phyloP scores from a whole-genome alignment of 2,797 vertebrate species.

The Pantherophis alleghaniensis region DNA sequence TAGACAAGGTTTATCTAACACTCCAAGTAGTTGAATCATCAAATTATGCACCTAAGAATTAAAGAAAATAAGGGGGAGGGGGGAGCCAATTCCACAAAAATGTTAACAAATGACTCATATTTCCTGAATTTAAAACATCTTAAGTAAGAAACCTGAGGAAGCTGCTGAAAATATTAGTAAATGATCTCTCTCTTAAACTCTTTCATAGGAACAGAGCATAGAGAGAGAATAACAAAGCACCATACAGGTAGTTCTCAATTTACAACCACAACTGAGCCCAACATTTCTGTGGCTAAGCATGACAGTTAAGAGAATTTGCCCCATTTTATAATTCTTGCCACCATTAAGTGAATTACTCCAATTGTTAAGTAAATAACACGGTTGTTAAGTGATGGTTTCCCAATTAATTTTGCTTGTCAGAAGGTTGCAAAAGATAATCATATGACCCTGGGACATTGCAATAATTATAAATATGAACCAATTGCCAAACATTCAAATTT shows the following conservation, averaged over 20 bases:
- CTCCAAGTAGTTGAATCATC: neutral
- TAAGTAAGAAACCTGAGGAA: neutral
- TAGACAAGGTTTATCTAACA: neutral
- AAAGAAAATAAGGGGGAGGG: neutral
- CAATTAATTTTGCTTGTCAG: neutral
- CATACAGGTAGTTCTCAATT: neutral
- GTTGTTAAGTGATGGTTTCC: neutral
- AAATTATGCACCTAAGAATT: neutral
- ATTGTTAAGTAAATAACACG: neutral
- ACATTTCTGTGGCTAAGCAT: neutral
- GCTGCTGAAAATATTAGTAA: neutral
- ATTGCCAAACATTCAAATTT: neutral
- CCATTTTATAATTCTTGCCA: neutral
- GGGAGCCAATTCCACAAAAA: neutral
- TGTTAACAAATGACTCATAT: neutral
- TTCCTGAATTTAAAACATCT: neutral
- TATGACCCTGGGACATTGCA: neutral
- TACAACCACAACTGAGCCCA: neutral
- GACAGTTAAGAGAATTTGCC: neutral
- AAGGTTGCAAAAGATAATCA: neutral
- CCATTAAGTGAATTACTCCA: neutral
- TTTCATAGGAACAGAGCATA: neutral
- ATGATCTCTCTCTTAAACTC: neutral
- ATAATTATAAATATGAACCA: neutral
- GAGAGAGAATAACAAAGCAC: neutral